phyloP scores from a whole-genome alignment of 2,797 vertebrate species.

The Lacerta viridis region DNA sequence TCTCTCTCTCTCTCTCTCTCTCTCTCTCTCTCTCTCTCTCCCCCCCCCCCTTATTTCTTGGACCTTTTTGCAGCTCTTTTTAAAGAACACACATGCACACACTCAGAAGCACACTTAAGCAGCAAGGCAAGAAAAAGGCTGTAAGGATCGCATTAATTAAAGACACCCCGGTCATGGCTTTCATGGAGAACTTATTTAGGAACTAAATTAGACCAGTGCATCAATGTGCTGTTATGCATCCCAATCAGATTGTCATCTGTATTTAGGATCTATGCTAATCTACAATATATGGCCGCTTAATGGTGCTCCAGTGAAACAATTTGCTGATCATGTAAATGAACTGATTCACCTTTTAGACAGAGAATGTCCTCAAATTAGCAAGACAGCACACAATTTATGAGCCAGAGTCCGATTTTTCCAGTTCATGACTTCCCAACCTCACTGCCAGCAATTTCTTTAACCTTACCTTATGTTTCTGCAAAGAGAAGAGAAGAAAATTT shows the following conservation, averaged over 20 bases:
- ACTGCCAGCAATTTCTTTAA: slow-evolving; percentile 32
- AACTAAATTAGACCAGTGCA: slow-evolving; percentile 22
- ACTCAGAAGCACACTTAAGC: background rate
- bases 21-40: too few relatives aligned
- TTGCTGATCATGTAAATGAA: slow-evolving; percentile 33
- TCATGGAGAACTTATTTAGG: slow-evolving; percentile 5
- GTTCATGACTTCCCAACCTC: slow-evolving; percentile 45
- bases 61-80: background rate
- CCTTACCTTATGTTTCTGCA: background rate
- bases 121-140: slow-evolving; percentile 22
- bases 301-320: slow-evolving; percentile 42
- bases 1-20: too few relatives aligned
- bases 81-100: background rate
- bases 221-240: slow-evolving; percentile 44
- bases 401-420: slow-evolving; percentile 20
- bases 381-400: slow-evolving; percentile 51
- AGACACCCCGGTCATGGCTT: slow-evolving; percentile 17
- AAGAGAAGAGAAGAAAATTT: slow-evolving; percentile 16
- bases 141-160: slow-evolving; percentile 16
- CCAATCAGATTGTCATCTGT: slow-evolving; percentile 39
- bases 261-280: slow-evolving; percentile 44
- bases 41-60: background rate
- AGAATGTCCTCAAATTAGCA: slow-evolving; percentile 34
- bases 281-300: slow-evolving; percentile 32
- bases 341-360: slow-evolving; percentile 44